Base-by-base conservation (phyloP, 2,113 vertebrate genomes). In the Chlamydotis undulata region DNA sequence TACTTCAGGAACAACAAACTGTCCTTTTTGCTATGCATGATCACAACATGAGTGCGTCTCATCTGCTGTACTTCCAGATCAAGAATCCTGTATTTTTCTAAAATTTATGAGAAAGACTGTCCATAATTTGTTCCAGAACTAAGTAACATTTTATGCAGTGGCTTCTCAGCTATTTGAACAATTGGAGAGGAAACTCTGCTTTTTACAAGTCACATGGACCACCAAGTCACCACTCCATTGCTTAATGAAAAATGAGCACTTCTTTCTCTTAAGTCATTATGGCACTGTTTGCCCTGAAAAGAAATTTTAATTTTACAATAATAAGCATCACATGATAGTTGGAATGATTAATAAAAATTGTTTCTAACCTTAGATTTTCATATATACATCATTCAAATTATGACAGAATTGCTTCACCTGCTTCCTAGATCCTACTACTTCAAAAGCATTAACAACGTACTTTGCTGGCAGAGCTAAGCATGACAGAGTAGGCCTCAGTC, bases 391-490 rank as follows among this genome's bases (percentile, higher is more conserved):
- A 89, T 29, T 55, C 57, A 22, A 83, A 70, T 93, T 37, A 35
- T 79, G 93, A 93, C 25, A 87, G 37, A 84, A 90, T 37, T 94
- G 33, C 29, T 77, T 95, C 47, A 88, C 31, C 63, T 73, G 19
- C 50, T 91, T 93, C 55, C 57, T 35, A 69, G 15, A 65, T 65
- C 82, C 70, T 91, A 83, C 24, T 64, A 59, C 45, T 95, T 75
- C 53, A 95, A 94, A 91, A 92, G 45, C 97, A 96, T 64, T 26
- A 37, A 93, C 95, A 93, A 69, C 28, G 31, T 37, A 61, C 80
- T 53, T 77, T 94, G 80, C 90, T 95, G 89, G 83, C 52, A 96
- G 41, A 73, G 68, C 55, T 89, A 70, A 88, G 64, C 74, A 93
- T n/a, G 43, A 75, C 47, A 83, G 73, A 88, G 97, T 56, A 75